These are phyloP conservation scores for Morone chrysops DNA, from an alignment of 2,113 vertebrate species.

Conservation along the genomic window DNA sequence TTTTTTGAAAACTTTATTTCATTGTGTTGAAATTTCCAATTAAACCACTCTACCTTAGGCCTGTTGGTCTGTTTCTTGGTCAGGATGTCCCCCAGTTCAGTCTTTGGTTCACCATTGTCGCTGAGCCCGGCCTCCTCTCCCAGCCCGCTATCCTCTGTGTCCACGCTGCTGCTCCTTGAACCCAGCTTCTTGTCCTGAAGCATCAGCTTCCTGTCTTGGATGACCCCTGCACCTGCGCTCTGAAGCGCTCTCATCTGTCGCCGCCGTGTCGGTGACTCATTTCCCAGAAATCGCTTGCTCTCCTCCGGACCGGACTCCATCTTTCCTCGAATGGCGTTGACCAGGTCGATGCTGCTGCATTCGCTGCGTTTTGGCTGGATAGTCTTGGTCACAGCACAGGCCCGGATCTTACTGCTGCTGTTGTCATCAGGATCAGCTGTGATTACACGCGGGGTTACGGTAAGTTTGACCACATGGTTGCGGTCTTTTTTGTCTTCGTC, in stretches of 20 bases:
- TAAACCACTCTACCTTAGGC: slow-evolving; percentile 74
- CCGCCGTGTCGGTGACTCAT: slow-evolving; percentile 81
- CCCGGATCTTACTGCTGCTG: slow-evolving; percentile 66
- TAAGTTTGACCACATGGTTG: slow-evolving; percentile 61
- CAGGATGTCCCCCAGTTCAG: slow-evolving; percentile 32
- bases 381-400: slow-evolving; percentile 64
- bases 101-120: slow-evolving; percentile 67
- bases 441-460: slow-evolving; percentile 59
- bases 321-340: slow-evolving; percentile 76
- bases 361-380: slow-evolving; percentile 71
- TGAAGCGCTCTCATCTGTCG: slow-evolving; percentile 77
- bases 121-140: slow-evolving; percentile 78
- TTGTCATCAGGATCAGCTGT: neutral
- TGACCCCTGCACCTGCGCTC: slow-evolving; percentile 31
- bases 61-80: slow-evolving; percentile 58
- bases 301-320: slow-evolving; percentile 76
- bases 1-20: neutral
- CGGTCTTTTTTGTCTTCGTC: slow-evolving; percentile 51
- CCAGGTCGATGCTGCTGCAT: slow-evolving; percentile 63
- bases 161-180: slow-evolving; percentile 79
- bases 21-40: too few relatives aligned
- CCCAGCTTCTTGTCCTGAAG: slow-evolving; percentile 72
- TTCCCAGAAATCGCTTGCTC: slow-evolving; percentile 73
- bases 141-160: slow-evolving; percentile 83
- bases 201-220: slow-evolving; percentile 70